Base-by-base conservation (phyloP, 2,113 vertebrate species). In the Aspidoscelis tigris region DNA sequence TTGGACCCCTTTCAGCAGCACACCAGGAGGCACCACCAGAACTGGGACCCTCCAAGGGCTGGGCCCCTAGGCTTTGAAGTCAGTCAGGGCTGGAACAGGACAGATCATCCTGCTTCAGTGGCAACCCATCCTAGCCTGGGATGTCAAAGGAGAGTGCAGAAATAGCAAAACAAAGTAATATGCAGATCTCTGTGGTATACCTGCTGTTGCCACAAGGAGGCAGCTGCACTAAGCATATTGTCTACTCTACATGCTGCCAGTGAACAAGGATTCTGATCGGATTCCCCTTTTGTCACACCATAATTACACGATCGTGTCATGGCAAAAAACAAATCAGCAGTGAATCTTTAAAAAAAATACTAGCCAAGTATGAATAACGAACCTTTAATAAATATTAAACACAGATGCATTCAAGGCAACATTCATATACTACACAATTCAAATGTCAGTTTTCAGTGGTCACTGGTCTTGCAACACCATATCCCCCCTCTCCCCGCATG, bases 301-400 rank as follows among this genome's bases (percentile, higher is more conserved):
- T 41, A 9, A 3, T 4, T 43, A 83, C 47, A 50, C 14, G 16
- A 72, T 7, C 11, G 70, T 47, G 2, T 33, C 26, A 22, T 12
- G 14, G 43, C 16, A 22, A 3, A 73, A 26, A 58, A 58, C n/a
- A 2, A 43, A 3, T 41, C 69, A 65, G 50, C 9, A 39, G 2
- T 77, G 75, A 14, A 50, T 33, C 10, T 72, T 71, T 65, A 66
- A 50, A 50, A 50, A 6, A 50, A 50, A 50, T 50, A 50, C 47
- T 50, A 70, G 39, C 61, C 2, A 41, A 2, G 47, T 50, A 50
- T 39, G 71, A 64, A 65, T 7, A n/a, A 1, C 53, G 73, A 11
- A 47, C 44, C 7, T 78, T 76, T 73, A 84, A 84, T 66, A 82
- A 74, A 82, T 82, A 73, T 21, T 44, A 84, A 50, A 72, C 24